Evolutionary conservation across 2,797 vertebrate genomes (phyloP).

Genomic region (Acestrorhynchus altus): DNA sequence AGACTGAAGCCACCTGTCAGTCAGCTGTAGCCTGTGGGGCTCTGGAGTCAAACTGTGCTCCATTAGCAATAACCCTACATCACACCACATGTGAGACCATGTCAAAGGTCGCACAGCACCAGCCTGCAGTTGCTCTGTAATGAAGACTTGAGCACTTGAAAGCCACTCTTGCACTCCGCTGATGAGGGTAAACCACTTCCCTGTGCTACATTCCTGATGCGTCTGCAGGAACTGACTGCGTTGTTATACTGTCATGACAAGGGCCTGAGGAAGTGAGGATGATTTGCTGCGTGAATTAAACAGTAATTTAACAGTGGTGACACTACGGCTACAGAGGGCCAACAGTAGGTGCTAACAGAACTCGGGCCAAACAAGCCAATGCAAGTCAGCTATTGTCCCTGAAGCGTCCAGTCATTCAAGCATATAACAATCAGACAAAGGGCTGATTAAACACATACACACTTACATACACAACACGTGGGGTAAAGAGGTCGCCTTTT

Average conservation of each 20-base stretch:
- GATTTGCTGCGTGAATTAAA: background rate
- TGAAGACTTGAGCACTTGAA: constrained; percentile 6
- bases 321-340: background rate
- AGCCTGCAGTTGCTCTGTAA: background rate
- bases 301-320: background rate
- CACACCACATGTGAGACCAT: background rate
- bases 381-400: constrained; percentile 18
- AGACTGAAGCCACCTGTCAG: background rate
- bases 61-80: background rate
- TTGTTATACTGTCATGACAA: background rate
- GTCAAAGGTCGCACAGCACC: background rate
- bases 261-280: background rate
- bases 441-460: constrained; percentile 40
- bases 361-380: background rate
- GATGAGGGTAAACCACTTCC: constrained; percentile 5
- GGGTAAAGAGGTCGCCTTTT: background rate
- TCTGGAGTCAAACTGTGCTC: background rate
- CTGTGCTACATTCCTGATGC: background rate
- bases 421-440: constrained; percentile 38
- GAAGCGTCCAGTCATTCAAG: constrained; percentile 18
- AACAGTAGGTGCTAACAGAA: background rate
- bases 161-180: background rate
- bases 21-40: background rate
- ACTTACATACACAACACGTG: background rate
- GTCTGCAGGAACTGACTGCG: background rate